Conservation (phyloP, 2,888 invertebrate genomes). For the Eudasyphora cyanicolor region DNA sequence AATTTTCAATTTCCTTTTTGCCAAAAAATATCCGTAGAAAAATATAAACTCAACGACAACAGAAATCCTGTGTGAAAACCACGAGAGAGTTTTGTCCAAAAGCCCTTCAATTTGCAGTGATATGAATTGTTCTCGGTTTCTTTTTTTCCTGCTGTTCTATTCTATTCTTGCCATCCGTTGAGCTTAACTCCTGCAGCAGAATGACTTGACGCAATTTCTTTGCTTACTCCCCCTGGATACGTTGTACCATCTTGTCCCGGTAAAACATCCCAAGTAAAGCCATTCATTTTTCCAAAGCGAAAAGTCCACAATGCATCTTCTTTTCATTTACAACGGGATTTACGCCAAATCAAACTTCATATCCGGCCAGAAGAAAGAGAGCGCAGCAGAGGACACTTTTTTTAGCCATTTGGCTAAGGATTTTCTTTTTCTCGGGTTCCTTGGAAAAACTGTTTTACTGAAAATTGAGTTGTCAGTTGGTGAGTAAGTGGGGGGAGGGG, state of each 20-base stretch:
- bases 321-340: slow-evolving; percentile 66
- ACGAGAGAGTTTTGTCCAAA: slow-evolving; percentile 40
- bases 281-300: background rate
- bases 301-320: slow-evolving; percentile 57
- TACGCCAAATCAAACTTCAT: slow-evolving; percentile 67
- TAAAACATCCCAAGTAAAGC: too few species aligned
- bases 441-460: background rate
- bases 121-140: slow-evolving; percentile 41
- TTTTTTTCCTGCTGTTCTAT: background rate
- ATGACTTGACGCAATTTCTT: slow-evolving; percentile 30
- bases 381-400: background rate
- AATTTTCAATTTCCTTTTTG: slow-evolving; percentile 56
- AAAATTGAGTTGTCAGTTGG: slow-evolving; percentile 60
- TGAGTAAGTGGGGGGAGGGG: background rate
- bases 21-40: slow-evolving; percentile 1
- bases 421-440: background rate
- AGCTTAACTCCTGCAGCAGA: slow-evolving; percentile 25
- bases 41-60: slow-evolving; percentile 31
- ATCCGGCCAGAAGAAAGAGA: slow-evolving; percentile 48
- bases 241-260: background rate
- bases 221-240: background rate
- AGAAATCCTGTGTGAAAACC: slow-evolving; percentile 26
- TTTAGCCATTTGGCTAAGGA: background rate
- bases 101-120: slow-evolving; percentile 61
- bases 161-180: slow-evolving; percentile 27